Evolutionary conservation across 1,140 invertebrate species (phyloP), one percentile per base, ranked within the genome.

Genomic region (Micrasema longulum): DNA sequence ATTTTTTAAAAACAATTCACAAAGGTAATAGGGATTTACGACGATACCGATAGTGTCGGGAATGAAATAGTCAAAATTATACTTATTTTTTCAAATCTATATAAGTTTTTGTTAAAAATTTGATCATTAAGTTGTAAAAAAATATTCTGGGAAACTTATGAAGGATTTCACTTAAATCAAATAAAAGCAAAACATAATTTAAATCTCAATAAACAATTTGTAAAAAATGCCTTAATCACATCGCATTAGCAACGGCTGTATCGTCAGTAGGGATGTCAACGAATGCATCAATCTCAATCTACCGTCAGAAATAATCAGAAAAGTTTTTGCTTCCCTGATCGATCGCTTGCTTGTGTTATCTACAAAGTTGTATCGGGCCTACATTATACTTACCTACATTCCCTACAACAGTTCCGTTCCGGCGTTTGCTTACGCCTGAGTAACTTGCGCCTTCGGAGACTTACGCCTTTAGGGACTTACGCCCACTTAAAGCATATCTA

Each of bases 321-420:
- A 64, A 64, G 60, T 64, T 64, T 47, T 64, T 48, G 23, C 60
- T 47, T 64, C 60, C 60, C 43, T 64, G 60, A 64, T 64, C 60
- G 60, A 64, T 64, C 60, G 60, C 11, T 9, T 41, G 60, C 20
- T 12, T 26, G 60, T 22, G 60, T 26, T 64, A 64, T 64, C 60
- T 45, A 41, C 12, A 7, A 64, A 47, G 9, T 47, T 64, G 60
- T 64, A 64, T 64, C 60, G 23, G 20, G 60, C 23, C 43, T 47
- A 36, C 26, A 31, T 31, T 31, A 31, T 31, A 31, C 26, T 31
- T 64, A 64, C 20, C 16, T 45, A 47, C 60, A 36, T 26, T 64
- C 47, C 60, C 60, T 64, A 48, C 22, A 47, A 22, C 18, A 22
- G 60, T 64, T 64, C 60, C 60, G 43, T 64, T 64, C 26, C 41